phyloP scores from a whole-genome alignment of 1,140 invertebrate species.

The Saccostrea echinata region DNA sequence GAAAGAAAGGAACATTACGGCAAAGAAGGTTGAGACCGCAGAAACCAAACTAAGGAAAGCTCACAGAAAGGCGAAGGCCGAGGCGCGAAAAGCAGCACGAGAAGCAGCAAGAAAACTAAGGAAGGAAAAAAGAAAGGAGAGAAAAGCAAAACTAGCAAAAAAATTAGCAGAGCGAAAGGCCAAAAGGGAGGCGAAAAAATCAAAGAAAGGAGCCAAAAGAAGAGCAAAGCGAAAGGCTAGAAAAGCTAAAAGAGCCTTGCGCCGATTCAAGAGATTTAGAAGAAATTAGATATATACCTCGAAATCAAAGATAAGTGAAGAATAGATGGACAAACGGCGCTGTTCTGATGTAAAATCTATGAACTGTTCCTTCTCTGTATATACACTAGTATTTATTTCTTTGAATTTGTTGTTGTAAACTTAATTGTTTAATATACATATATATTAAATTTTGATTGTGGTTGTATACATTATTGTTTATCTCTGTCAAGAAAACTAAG shows the following conservation, averaged over 20 bases:
- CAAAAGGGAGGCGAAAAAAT: not conserved
- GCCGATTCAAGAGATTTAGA: not conserved
- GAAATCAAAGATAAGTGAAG: not conserved
- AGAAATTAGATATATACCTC: not conserved
- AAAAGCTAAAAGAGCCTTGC: not conserved
- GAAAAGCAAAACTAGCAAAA: not conserved
- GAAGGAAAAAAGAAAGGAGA: not conserved
- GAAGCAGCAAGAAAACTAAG: not conserved
- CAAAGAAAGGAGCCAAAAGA: not conserved
- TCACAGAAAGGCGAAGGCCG: not conserved
- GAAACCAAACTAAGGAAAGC: not conserved
- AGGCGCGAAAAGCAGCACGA: not conserved
- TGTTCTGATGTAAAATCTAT: not conserved
- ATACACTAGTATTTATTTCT: too few species aligned
- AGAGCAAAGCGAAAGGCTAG: not conserved
- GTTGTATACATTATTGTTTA: too few species aligned
- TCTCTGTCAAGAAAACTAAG: too few species aligned
- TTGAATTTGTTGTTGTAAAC: too few species aligned
- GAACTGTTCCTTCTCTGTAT: not conserved
- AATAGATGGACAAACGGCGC: not conserved
- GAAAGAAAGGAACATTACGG: not conserved
- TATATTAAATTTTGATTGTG: too few species aligned
- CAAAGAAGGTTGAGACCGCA: not conserved
- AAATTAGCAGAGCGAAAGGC: not conserved
- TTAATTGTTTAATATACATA: too few species aligned